phyloP scores from a whole-genome alignment of 1,140 invertebrate species.

The Drosophila subobscura region DNA sequence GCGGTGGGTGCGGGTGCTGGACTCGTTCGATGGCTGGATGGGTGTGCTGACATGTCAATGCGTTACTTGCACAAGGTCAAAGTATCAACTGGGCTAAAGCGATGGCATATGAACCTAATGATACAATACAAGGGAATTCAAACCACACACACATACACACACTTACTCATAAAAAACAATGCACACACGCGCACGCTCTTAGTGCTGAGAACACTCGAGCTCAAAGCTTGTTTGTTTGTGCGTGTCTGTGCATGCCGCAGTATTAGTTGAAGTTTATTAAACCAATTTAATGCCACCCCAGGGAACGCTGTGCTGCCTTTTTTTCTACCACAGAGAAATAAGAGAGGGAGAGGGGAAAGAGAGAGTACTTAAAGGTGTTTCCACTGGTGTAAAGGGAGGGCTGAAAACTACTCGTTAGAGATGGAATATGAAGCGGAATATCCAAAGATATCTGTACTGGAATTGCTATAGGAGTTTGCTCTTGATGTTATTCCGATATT shows the following conservation, averaged over 20 bases:
- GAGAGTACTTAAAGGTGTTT: not conserved
- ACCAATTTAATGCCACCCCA: conserved; percentile 68
- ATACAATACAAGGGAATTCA: conserved; percentile 55
- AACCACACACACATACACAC: conserved; percentile 29
- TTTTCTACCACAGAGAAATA: conserved; percentile 16
- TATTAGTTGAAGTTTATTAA: conserved; percentile 71
- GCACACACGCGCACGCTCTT: conserved; percentile 11
- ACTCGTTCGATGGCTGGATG: conserved; percentile 1
- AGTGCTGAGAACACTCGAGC: conserved; percentile 42
- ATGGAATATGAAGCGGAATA: too few relatives aligned
- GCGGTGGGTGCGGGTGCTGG: conserved; percentile 20
- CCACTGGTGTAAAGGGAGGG: not conserved
- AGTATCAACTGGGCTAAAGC: conserved; percentile 63
- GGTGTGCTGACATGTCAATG: conserved; percentile 42
- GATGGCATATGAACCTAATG: conserved; percentile 71
- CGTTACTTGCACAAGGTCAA: conserved; percentile 61
- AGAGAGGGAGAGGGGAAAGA: not conserved
- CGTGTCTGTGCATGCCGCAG: conserved; percentile 40
- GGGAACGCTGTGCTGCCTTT: conserved; percentile 35
- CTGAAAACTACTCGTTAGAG: too few relatives aligned
- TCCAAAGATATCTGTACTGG: too few relatives aligned
- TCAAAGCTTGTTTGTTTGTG: conserved; percentile 1
- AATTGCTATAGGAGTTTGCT: too few relatives aligned
- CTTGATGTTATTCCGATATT: too few relatives aligned
- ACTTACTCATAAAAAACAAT: conserved; percentile 10